A percentile compares a stretch with the other conserved stretches of the same genome.
These are phyloP conservation scores for Willisornis vidua DNA, from an alignment of 2,113 vertebrate genomes.

Conservation along the genomic window DNA sequence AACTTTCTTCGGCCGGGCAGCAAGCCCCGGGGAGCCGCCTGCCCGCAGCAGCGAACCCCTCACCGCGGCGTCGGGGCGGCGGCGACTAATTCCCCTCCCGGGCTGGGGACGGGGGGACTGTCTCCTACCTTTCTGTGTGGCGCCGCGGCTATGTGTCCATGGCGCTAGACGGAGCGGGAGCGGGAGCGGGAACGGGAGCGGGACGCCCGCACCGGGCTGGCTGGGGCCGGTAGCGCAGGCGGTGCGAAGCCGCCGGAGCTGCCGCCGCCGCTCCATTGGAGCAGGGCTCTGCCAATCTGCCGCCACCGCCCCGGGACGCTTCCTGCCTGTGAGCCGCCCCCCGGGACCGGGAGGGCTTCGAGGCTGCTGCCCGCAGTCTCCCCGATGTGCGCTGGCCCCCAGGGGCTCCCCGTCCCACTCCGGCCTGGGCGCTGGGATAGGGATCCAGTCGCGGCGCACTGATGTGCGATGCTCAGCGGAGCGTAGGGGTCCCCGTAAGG, in stretches of 20 bases:
- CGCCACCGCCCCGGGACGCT: conserved; percentile 14
- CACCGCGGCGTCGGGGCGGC: neutral
- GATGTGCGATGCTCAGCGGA: neutral
- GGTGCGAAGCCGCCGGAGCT: conserved; percentile 21
- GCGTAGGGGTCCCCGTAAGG: accelerated
- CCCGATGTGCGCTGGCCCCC: neutral
- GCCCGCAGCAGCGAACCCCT: neutral
- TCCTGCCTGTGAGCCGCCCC: conserved; percentile 37
- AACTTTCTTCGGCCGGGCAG: neutral
- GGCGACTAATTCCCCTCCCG: neutral
- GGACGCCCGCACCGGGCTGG: conserved; percentile 20
- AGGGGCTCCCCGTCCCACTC: accelerated
- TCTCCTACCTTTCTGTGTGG: conserved; percentile 44
- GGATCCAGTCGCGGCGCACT: neutral
- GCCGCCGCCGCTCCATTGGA: conserved; percentile 49
- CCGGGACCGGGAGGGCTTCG: neutral
- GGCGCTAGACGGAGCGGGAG: neutral
- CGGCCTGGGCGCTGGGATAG: neutral
- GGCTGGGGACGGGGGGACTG: neutral
- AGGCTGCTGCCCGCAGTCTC: accelerated
- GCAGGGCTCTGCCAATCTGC: conserved; percentile 56
- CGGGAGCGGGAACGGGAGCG: neutral
- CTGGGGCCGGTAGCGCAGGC: conserved; percentile 22
- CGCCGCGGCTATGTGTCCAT: conserved; percentile 35
- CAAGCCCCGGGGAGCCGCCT: neutral